These are phyloP conservation scores for Halcyon malimbica DNA, from an alignment of 2,113 vertebrate genomes.

Conservation along the genomic window DNA sequence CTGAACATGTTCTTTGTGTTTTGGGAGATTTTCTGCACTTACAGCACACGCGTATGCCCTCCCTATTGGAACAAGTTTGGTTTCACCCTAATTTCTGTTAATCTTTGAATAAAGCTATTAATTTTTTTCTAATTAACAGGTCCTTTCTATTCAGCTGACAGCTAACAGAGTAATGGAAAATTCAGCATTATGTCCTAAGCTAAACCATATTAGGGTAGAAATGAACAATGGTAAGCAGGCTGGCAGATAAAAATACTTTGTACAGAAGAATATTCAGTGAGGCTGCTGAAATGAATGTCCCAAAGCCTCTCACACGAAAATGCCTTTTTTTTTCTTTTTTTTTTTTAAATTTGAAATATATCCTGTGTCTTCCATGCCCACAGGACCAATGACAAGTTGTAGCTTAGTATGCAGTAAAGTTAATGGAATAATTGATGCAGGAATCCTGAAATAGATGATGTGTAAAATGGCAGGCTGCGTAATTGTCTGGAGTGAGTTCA, in stretches of 20 bases:
- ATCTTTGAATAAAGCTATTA: conserved; percentile 42
- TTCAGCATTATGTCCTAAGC: conserved; percentile 25
- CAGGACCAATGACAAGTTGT: conserved; percentile 37
- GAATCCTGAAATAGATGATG: conserved; percentile 71
- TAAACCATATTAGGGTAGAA: conserved; percentile 42
- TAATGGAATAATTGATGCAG: conserved; percentile 74
- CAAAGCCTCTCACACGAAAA: conserved; percentile 18
- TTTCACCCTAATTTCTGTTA: conserved; percentile 51
- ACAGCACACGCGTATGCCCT: neutral
- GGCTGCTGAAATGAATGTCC: conserved; percentile 10
- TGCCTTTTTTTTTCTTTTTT: neutral
- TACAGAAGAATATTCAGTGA: neutral
- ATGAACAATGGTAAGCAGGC: conserved; percentile 26
- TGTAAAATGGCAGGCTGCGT: conserved; percentile 77
- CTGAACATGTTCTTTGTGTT: conserved; percentile 4
- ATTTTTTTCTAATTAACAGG: conserved; percentile 35
- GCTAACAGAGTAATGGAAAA: conserved; percentile 17
- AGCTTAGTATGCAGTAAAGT: conserved; percentile 28
- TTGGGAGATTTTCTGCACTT: conserved; percentile 13
- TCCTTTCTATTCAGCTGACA: conserved; percentile 39
- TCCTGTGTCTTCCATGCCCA: neutral
- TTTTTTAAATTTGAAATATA: neutral
- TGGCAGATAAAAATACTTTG: conserved; percentile 53
- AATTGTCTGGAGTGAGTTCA: conserved; percentile 75
- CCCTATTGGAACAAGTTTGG: neutral